Base-by-base conservation (phyloP, 1,140 invertebrate species). In the Ceratitis capitata region DNA sequence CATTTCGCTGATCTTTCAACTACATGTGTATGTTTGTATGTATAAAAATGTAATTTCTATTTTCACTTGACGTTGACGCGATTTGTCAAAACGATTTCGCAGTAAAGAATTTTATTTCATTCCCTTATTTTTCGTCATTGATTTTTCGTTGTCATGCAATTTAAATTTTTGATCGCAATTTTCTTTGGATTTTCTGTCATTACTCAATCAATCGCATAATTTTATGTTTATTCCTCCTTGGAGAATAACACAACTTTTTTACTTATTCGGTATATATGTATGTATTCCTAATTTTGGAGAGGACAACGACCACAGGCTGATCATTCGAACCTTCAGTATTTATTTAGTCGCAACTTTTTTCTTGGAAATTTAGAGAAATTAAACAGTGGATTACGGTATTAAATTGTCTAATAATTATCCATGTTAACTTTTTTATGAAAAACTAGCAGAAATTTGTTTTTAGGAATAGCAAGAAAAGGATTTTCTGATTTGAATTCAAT, bases 1-100 rank as follows among this genome's bases (percentile, higher is more conserved):
- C 69, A 78, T 45, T 23, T 26, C 35, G 6, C 32, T 78, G 39
- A 78, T 45, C 32, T 47, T 78, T n/a, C 9, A 45, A 26, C 32
- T 42, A n/a, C 61, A 12, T 29, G 2, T 69, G 5, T 69, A 6
- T 35, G 16, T 6, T 69, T 69, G n/a, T n/a, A n/a, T n/a, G n/a
- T n/a, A n/a, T n/a, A n/a, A n/a, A n/a, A n/a, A n/a, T n/a, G 32
- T 1, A 78, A 32, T 23, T 78, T 42, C 23, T 12, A 42, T 78
- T 78, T 23, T 1, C 10, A n/a, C n/a, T 23, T 29, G 35, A 47
- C 19, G 39, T 78, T 78, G 69, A 78, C 16, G 69, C 32, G 69
- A 78, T 78, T 74, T 78, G 69, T 45, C 39, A 78, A 42, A 78
- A 45, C 39, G 23, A 78, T 78, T 78, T 45, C 42, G 19, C 9